phyloP scores from a whole-genome alignment of 1,140 invertebrate genomes.

The Chrysoperla carnea region DNA sequence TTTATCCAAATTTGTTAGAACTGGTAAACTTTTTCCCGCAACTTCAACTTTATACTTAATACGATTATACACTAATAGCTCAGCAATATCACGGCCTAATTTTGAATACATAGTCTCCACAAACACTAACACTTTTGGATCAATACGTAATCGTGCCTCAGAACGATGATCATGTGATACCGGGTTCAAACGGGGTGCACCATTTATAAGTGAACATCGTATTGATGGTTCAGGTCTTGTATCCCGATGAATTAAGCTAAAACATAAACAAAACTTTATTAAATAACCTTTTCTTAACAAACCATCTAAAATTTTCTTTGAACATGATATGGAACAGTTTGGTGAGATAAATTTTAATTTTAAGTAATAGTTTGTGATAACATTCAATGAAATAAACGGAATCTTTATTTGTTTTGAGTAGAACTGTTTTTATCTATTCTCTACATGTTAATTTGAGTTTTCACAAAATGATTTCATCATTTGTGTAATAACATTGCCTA shows the following conservation, averaged over 20 bases:
- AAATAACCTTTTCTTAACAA: not conserved
- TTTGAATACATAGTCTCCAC: conserved; percentile 89
- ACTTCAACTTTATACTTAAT: conserved; percentile 94
- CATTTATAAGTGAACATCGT: conserved; percentile 52
- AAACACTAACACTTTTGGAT: conserved; percentile 84
- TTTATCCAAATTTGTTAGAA: conserved; percentile 83
- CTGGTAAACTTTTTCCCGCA: conserved; percentile 80
- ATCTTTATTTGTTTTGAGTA: too few species aligned
- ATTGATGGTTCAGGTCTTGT: conserved; percentile 60
- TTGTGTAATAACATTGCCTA: too few species aligned
- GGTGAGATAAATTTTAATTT: too few species aligned
- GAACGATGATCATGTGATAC: conserved; percentile 56
- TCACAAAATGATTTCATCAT: too few species aligned
- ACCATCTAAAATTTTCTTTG: too few species aligned
- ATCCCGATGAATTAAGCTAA: conserved; percentile 53
- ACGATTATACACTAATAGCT: conserved; percentile 79
- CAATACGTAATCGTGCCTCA: conserved; percentile 63
- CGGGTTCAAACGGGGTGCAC: conserved; percentile 26
- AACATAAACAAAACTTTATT: conserved; percentile 9
- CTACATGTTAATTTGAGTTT: too few species aligned
- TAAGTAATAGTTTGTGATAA: too few species aligned
- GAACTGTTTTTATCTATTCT: too few species aligned
- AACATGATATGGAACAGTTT: too few species aligned
- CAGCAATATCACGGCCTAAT: conserved; percentile 81
- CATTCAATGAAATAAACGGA: too few species aligned